phyloP scores from a whole-genome alignment of 2,888 invertebrate species.

The Zootermopsis nevadensis region DNA sequence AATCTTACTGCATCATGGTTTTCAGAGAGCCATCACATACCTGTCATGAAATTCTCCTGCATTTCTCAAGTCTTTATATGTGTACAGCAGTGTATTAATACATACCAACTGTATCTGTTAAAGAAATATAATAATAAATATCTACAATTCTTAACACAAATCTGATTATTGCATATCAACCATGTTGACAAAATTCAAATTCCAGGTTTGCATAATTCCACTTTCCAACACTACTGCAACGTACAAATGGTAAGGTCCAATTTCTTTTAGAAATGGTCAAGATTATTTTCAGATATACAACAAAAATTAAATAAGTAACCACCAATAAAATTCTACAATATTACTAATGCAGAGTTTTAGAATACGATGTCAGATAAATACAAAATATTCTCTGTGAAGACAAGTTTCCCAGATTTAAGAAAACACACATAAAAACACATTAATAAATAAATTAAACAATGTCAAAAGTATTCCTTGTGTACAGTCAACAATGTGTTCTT shows the following conservation, averaged over 20 bases:
- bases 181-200: not conserved
- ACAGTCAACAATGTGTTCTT: slow-evolving; percentile 37
- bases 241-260: not conserved
- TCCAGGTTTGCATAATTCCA: not conserved
- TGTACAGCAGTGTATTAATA: not conserved
- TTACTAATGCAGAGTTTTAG: slow-evolving; percentile 1
- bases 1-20: no score
- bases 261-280: not conserved
- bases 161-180: not conserved
- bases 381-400: slow-evolving; percentile 3
- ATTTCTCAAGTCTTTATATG: no score
- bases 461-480: slow-evolving; percentile 14
- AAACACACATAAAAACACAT: slow-evolving; percentile 28
- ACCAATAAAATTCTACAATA: not conserved
- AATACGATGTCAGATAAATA: not conserved
- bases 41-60: no score
- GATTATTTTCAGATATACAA: not conserved
- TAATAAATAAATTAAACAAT: slow-evolving; percentile 34
- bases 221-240: not conserved
- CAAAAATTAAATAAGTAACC: not conserved
- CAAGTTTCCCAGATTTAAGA: not conserved
- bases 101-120: not conserved
- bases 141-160: not conserved
- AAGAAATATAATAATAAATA: not conserved
- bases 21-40: no score